Evolutionary conservation across 2,888 invertebrate genomes (phyloP).

Genomic region (Cosmorhoe ocellata): DNA sequence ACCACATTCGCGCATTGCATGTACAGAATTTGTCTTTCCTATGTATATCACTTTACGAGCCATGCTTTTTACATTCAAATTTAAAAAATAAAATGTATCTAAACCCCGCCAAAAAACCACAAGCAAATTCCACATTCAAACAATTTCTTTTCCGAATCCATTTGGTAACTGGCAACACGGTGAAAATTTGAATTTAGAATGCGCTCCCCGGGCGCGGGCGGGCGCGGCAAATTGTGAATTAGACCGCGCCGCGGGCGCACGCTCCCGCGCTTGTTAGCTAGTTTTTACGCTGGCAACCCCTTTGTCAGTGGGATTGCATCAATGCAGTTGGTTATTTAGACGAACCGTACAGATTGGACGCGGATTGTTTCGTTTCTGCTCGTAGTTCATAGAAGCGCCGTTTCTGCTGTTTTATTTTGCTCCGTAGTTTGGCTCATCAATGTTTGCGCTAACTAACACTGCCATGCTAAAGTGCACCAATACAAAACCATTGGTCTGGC

Average conservation of each 20-base stretch:
- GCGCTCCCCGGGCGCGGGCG: conserved; percentile 62
- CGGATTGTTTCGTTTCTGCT: conserved; percentile 36
- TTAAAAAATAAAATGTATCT: no score
- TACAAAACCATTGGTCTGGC: no score
- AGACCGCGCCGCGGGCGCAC: conserved; percentile 66
- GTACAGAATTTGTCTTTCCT: no score
- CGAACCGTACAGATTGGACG: conserved; percentile 45
- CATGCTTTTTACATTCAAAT: no score
- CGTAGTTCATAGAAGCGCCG: conserved; percentile 32
- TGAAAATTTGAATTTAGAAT: conserved; percentile 74
- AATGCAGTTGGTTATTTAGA: conserved; percentile 59
- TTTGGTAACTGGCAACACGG: conserved; percentile 57
- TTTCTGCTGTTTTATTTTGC: conserved; percentile 8
- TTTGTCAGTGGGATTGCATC: conserved; percentile 72
- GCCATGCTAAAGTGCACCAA: no score
- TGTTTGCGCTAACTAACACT: background rate
- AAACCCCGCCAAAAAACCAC: conserved; percentile 1
- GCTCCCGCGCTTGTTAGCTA: conserved; percentile 72
- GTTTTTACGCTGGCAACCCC: conserved; percentile 74
- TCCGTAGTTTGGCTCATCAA: conserved; percentile 8
- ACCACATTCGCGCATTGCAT: background rate
- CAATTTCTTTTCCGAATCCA: conserved; percentile 58
- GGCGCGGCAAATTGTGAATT: conserved; percentile 72
- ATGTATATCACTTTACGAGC: no score
- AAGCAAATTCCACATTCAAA: conserved; percentile 24